Base-by-base conservation (phyloP, 1,140 invertebrate genomes). In the Habropoda laboriosa region DNA sequence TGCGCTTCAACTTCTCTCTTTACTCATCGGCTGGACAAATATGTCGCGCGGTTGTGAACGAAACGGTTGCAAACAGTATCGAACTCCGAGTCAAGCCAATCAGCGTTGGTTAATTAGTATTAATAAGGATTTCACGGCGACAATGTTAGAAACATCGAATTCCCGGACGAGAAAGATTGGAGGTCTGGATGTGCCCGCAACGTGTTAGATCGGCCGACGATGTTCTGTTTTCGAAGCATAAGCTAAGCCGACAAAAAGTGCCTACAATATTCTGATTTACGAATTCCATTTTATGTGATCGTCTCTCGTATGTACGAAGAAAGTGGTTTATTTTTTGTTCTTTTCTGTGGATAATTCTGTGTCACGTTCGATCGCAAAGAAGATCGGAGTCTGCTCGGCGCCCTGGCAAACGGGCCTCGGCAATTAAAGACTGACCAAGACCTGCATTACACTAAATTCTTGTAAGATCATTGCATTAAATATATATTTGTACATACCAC, bases 371-470 rank as follows among this genome's bases (percentile, higher is more conserved):
- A 82, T 84, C 66, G 71, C 84, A 68, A 74, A 27, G 66, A 86
- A 45, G 76, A 87, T 84, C 72, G 85, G 49, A 82, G 83, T 88
- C 85, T 90, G 86, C 79, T 89, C 67, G 89, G 83, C 64, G 87
- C 72, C 72, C 88, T 68, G 87, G 79, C 73, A 81, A 84, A 81
- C 68, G 84, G 88, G 90, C 87, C 89, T 92, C 90, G 82, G 89
- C 89, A 92, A 91, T 82, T 87, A 86, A 93, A 92, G 92, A 92
- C 92, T 92, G 92, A 92, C 87, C 89, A 90, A 92, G 90, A 92
- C 89, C 91, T 92, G 90, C 91, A 92, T 93, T 92, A 92, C 85
- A 91, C 82, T 92, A 89, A 90, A 89, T 89, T 89, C 85, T 88
- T 89, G 74, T 91, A 90, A 90, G 87, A 90, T 89, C 82, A 83